Evolutionary conservation across 1,140 invertebrate species (phyloP).

Genomic region (Myzus persicae): DNA sequence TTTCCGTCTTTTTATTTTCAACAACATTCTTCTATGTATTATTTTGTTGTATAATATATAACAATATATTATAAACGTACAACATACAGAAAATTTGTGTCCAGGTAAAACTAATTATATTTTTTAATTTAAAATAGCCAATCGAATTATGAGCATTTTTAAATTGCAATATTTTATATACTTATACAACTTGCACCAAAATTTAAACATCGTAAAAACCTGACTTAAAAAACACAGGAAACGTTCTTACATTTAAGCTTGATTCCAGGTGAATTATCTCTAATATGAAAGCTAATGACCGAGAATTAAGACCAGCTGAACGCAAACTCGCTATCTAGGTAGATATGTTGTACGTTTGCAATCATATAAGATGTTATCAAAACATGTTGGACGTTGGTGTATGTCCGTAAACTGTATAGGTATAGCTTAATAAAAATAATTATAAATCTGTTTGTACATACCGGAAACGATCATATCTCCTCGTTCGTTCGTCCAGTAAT

Average conservation of each 20-base stretch:
- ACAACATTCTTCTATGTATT: not conserved
- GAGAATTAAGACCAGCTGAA: not conserved
- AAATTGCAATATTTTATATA: not conserved
- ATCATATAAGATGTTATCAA: no score
- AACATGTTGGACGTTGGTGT: no score
- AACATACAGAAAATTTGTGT: not conserved
- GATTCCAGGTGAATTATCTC: not conserved
- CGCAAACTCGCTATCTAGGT: not conserved
- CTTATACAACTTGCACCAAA: not conserved
- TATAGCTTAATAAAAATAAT: not conserved
- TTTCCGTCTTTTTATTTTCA: not conserved
- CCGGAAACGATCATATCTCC: conserved; percentile 89
- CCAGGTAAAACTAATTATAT: not conserved
- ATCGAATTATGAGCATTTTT: not conserved
- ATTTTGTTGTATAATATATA: not conserved
- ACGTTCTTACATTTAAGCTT: not conserved
- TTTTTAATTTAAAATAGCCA: not conserved
- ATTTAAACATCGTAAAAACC: not conserved
- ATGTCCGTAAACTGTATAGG: no score
- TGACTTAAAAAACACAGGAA: not conserved
- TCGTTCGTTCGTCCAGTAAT: conserved; percentile 85
- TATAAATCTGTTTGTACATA: conserved; percentile 64
- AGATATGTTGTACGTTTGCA: no score
- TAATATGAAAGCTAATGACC: not conserved
- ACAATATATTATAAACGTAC: not conserved